These are phyloP conservation scores for Lethenteron reissneri DNA, from an alignment of 2,113 vertebrate species.

Conservation along the genomic window DNA sequence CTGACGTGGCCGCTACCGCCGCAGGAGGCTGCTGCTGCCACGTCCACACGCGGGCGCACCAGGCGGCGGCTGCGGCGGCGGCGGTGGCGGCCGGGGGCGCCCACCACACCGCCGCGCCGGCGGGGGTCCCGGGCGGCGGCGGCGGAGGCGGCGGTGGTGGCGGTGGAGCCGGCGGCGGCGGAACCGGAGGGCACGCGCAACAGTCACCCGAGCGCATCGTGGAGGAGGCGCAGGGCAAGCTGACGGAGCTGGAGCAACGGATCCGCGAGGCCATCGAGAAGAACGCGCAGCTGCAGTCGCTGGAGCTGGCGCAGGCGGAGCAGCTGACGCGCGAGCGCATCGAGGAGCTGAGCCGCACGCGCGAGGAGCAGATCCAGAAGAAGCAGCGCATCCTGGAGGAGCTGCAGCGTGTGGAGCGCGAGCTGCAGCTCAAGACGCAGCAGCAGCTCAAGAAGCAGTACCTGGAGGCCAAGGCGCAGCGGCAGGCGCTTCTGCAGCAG, in stretches of 20 bases:
- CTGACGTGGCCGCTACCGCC: not conserved
- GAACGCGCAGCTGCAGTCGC: slow-evolving; percentile 70
- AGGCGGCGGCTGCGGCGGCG: no score
- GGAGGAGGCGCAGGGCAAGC: slow-evolving; percentile 96
- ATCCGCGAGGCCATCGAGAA: slow-evolving; percentile 92
- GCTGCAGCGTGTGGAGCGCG: slow-evolving; percentile 95
- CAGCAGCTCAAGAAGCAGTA: slow-evolving; percentile 99
- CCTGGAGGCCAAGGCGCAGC: slow-evolving; percentile 89
- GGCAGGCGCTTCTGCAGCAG: slow-evolving; percentile 30
- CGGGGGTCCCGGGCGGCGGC: no score
- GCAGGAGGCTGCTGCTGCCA: not conserved
- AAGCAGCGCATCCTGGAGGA: slow-evolving; percentile 99
- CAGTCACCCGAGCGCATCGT: slow-evolving; percentile 97
- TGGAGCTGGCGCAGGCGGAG: slow-evolving; percentile 98
- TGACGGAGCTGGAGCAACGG: slow-evolving; percentile 95
- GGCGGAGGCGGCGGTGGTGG: not conserved
- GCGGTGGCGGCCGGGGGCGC: no score
- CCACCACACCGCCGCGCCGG: no score
- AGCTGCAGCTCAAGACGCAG: slow-evolving; percentile 96
- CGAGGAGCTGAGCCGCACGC: slow-evolving; percentile 96
- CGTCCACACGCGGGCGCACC: not conserved
- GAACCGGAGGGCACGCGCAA: not conserved
- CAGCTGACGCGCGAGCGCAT: slow-evolving; percentile 99
- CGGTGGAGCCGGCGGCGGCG: not conserved
- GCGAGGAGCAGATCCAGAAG: slow-evolving; percentile 99